Evolutionary conservation across 2,888 invertebrate species (phyloP).

Genomic region (Apamea monoglypha): DNA sequence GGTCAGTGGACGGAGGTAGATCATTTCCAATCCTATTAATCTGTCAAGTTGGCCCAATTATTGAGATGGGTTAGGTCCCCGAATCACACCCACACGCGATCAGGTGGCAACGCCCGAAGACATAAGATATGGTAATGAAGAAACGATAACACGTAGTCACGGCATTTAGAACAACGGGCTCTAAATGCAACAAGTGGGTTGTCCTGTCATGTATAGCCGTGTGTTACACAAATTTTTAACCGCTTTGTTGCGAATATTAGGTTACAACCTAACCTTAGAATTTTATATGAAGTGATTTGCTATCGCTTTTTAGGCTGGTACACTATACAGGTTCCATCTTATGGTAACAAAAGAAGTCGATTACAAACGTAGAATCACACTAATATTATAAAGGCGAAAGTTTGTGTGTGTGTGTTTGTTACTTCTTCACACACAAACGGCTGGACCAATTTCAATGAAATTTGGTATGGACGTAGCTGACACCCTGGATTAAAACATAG

Average conservation of each 20-base stretch:
- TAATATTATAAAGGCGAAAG: no score
- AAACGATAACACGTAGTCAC: slow-evolving; percentile 34
- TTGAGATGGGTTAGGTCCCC: slow-evolving; percentile 22
- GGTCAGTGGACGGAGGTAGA: slow-evolving; percentile 26
- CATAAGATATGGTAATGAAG: slow-evolving; percentile 48
- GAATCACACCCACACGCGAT: slow-evolving; percentile 13
- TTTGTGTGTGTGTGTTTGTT: no score
- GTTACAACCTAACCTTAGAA: not conserved
- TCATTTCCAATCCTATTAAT: slow-evolving; percentile 40
- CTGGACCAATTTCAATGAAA: no score
- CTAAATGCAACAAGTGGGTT: slow-evolving; percentile 31
- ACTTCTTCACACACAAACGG: no score
- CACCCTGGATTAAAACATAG: no score
- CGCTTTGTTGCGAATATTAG: not conserved
- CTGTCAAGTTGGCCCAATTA: slow-evolving; percentile 44
- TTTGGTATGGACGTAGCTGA: no score
- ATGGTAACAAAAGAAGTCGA: not conserved
- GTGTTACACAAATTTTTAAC: not conserved
- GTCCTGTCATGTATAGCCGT: not conserved
- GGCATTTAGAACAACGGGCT: slow-evolving; percentile 28
- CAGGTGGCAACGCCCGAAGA: slow-evolving; percentile 54
- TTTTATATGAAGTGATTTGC: no score
- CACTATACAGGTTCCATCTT: not conserved
- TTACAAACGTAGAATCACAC: not conserved
- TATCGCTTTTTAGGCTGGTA: not conserved